Conservation (phyloP, 1,140 invertebrate genomes). For the Drosophila lini region DNA sequence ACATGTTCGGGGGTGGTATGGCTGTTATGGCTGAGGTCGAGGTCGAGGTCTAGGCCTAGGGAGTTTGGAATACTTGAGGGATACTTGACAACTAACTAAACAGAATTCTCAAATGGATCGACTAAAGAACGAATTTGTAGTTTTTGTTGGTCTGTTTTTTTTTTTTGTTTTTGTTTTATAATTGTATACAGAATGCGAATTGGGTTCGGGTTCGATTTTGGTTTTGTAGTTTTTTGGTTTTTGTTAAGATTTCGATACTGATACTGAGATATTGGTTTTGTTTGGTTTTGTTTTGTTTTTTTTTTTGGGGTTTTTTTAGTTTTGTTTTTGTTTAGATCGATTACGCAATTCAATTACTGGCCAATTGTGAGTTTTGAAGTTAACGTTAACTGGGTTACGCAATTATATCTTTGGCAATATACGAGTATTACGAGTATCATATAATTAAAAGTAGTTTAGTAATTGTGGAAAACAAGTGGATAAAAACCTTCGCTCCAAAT, state of each 20-base stretch:
- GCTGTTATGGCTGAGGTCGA: slow-evolving; percentile 27
- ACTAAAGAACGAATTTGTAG: slow-evolving; percentile 48
- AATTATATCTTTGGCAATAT: slow-evolving; percentile 66
- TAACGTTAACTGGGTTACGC: slow-evolving; percentile 74
- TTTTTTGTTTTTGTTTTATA: slow-evolving; percentile 10
- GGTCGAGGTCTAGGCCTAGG: slow-evolving; percentile 14
- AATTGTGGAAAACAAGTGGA: slow-evolving; percentile 86
- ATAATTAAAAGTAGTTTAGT: slow-evolving; percentile 81
- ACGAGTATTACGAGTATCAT: slow-evolving; percentile 65
- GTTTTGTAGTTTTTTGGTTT: slow-evolving; percentile 25
- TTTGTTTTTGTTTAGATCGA: slow-evolving; percentile 23
- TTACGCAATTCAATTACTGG: slow-evolving; percentile 57
- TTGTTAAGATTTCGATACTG: slow-evolving; percentile 20
- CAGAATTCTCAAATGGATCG: slow-evolving; percentile 56
- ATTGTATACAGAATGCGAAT: slow-evolving; percentile 55
- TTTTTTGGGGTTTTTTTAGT: background rate
- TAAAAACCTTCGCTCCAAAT: slow-evolving; percentile 94
- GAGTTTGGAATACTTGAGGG: slow-evolving; percentile 23
- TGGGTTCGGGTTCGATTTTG: slow-evolving; percentile 39
- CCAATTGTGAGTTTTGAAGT: slow-evolving; percentile 72
- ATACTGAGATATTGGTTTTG: slow-evolving; percentile 22
- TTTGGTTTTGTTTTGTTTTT: background rate
- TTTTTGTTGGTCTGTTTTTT: slow-evolving; percentile 20
- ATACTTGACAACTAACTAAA: slow-evolving; percentile 69
- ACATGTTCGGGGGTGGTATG: slow-evolving; percentile 44